These are phyloP conservation scores for Lanius collurio DNA, from an alignment of 2,113 vertebrate genomes.

Conservation along the genomic window DNA sequence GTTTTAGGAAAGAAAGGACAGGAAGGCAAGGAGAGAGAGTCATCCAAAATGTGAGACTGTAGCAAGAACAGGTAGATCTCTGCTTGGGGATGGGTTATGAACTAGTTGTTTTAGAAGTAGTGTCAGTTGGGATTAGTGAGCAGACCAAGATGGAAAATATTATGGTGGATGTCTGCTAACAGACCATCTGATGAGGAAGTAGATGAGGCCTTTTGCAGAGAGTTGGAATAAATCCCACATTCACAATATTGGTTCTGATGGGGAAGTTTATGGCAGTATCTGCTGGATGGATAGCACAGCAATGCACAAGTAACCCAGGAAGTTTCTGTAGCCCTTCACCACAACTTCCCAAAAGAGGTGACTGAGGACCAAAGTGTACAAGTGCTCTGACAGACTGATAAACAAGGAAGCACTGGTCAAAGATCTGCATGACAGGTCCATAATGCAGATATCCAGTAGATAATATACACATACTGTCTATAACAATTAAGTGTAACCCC, in stretches of 20 bases:
- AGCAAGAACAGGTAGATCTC: background rate
- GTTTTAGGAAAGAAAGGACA: background rate
- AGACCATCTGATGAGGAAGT: background rate
- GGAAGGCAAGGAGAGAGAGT: background rate
- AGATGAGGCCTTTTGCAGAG: background rate
- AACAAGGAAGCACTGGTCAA: background rate
- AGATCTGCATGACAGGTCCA: background rate
- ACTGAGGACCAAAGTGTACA: background rate
- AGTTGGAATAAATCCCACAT: background rate
- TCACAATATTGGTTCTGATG: background rate
- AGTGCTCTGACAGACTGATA: background rate
- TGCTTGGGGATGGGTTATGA: background rate
- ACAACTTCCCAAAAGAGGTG: background rate
- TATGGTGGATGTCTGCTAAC: background rate
- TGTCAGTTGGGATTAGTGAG: background rate
- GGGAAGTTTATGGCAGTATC: background rate
- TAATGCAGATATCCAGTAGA: background rate
- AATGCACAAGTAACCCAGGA: background rate
- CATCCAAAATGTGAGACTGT: background rate
- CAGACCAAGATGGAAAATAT: background rate
- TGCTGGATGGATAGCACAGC: background rate
- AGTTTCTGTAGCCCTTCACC: background rate
- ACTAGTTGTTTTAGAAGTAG: background rate
- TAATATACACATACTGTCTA: background rate
- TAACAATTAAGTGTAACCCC: rapidly evolving